These are phyloP conservation scores for Oreochromis spilurus DNA, from an alignment of 2,113 vertebrate species.

Conservation along the genomic window DNA sequence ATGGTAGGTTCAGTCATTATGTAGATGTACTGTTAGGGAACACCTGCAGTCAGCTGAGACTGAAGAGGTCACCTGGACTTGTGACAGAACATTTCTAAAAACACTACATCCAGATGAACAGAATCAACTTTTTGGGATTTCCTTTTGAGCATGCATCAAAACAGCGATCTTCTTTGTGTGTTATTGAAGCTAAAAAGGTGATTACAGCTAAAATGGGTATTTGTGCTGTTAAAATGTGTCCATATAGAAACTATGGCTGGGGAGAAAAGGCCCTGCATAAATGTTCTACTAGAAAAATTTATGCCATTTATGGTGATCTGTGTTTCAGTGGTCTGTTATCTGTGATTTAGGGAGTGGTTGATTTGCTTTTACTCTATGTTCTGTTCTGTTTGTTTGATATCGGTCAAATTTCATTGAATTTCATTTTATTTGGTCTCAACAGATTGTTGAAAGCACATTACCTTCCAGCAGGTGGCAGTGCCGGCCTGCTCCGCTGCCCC, in stretches of 20 bases:
- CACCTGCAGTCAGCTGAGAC: neutral
- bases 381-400: neutral
- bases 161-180: neutral
- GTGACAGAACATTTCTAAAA: neutral
- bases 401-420: neutral
- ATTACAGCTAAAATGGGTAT: neutral
- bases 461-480: slow-evolving; percentile 31
- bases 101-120: neutral
- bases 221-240: neutral
- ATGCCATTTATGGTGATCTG: neutral
- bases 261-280: neutral
- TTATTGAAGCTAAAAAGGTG: neutral
- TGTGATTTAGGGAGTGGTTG: neutral
- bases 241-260: neutral
- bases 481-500: neutral
- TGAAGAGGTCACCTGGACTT: neutral
- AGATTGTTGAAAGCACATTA: neutral
- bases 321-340: neutral
- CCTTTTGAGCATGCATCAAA: neutral
- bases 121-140: neutral
- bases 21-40: neutral
- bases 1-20: neutral
- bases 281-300: neutral
- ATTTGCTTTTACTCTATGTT: neutral
- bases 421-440: neutral